Conservation (phyloP, 2,797 vertebrate species). For the Garrulus glandarius region DNA sequence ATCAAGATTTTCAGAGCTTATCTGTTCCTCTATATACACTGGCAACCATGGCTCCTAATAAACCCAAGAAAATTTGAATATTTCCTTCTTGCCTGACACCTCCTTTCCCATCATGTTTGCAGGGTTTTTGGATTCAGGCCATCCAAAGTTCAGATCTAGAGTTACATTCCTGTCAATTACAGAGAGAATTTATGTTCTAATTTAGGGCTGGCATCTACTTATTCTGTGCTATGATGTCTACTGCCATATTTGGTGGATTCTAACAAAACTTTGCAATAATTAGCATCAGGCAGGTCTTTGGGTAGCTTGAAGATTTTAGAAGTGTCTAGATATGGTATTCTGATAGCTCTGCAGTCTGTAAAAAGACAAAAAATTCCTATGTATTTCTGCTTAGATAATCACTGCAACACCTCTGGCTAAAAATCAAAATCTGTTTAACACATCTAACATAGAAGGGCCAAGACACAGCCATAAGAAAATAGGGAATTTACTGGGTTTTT, state of each 20-base stretch:
- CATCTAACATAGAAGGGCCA: neutral
- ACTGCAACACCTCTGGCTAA: neutral
- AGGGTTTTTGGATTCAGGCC: neutral
- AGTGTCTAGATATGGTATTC: neutral
- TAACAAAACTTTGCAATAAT: neutral
- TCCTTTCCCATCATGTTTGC: neutral
- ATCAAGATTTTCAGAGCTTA: neutral
- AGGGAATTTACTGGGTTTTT: neutral
- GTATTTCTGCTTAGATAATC: neutral
- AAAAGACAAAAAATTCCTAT: neutral
- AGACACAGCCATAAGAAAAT: neutral
- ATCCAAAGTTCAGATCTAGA: neutral
- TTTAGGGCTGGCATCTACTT: neutral
- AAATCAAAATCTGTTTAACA: neutral
- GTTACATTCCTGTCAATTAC: neutral
- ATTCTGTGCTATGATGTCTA: neutral
- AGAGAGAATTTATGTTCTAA: neutral
- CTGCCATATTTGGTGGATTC: neutral
- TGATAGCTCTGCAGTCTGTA: neutral
- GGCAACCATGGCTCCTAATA: neutral
- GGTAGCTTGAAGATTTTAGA: neutral
- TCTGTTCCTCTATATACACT: neutral
- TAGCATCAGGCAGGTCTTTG: neutral
- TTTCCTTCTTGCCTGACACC: neutral
- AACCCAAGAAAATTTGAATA: neutral